These are phyloP conservation scores for Macrosteles quadrilineatus DNA, from an alignment of 1,140 invertebrate genomes.

Conservation along the genomic window DNA sequence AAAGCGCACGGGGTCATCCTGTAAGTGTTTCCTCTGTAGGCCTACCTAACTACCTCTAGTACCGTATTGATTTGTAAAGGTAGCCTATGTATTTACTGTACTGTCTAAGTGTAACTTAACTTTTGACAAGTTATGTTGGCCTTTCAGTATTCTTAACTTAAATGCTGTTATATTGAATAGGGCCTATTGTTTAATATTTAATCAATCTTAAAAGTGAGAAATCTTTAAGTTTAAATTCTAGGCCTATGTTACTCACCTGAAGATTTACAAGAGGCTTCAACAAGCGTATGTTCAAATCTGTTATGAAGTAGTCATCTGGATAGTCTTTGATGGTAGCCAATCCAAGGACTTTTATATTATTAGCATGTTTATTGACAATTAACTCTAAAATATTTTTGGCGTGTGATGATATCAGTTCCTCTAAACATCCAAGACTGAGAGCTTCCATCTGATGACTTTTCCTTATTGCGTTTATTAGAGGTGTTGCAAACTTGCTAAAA, in stretches of 20 bases:
- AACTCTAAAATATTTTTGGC: constrained; percentile 53
- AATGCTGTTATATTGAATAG: too few species aligned
- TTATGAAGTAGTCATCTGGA: constrained; percentile 65
- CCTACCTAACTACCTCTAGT: too few species aligned
- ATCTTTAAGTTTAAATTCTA: too few species aligned
- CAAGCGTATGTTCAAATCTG: constrained; percentile 56
- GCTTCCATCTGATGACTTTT: constrained; percentile 50
- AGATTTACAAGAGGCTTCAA: constrained; percentile 36
- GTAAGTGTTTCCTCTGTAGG: too few species aligned
- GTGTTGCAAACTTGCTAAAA: constrained; percentile 23
- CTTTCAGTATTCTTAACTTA: too few species aligned
- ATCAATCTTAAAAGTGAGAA: too few species aligned
- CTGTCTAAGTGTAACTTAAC: too few species aligned
- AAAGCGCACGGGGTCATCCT: too few species aligned
- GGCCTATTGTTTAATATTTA: too few species aligned
- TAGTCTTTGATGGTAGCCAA: constrained; percentile 75
- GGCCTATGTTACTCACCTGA: background rate
- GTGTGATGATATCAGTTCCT: constrained; percentile 56
- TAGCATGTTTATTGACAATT: constrained; percentile 54
- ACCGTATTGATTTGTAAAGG: too few species aligned
- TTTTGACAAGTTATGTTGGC: too few species aligned
- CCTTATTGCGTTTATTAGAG: constrained; percentile 8
- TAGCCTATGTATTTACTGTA: too few species aligned
- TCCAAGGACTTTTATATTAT: constrained; percentile 56
- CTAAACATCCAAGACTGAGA: constrained; percentile 60